Evolutionary conservation across 2,113 vertebrate genomes (phyloP).

Genomic region (Hepsetus odoe): DNA sequence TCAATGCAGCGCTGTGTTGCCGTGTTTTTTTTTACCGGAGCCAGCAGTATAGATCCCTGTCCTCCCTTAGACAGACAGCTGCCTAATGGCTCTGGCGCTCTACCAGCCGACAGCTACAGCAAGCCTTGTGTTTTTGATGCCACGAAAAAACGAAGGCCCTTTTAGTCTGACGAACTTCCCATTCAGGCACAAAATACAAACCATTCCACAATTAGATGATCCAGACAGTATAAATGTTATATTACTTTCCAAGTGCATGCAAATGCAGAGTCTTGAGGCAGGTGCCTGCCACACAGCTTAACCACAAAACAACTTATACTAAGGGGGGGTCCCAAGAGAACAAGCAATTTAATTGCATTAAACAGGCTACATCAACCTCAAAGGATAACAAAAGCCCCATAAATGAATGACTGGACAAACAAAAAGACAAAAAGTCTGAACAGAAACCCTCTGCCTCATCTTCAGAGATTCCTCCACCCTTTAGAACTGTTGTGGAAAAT

Average conservation of each 20-base stretch:
- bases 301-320: not conserved
- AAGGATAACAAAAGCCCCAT: too few relatives aligned
- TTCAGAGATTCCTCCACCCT: too few relatives aligned
- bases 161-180: conserved; percentile 39
- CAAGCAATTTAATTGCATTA: too few relatives aligned
- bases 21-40: conserved; percentile 59
- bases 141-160: conserved; percentile 24
- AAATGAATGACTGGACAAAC: too few relatives aligned
- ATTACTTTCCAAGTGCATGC: not conserved
- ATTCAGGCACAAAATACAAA: conserved; percentile 45
- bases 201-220: conserved; percentile 50
- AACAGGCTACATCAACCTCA: too few relatives aligned
- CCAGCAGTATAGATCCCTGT: conserved; percentile 64
- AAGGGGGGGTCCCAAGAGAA: too few relatives aligned
- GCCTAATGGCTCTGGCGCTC: conserved; percentile 68
- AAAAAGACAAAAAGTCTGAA: too few relatives aligned
- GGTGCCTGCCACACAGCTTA: not conserved
- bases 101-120: conserved; percentile 55
- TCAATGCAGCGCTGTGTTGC: conserved; percentile 44
- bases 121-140: conserved; percentile 37
- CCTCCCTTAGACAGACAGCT: conserved; percentile 63
- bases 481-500: too few relatives aligned
- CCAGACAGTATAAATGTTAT: conserved; percentile 13
- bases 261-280: not conserved
- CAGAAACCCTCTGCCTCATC: too few relatives aligned